A percentile compares a stretch with the other conserved stretches of the same genome.
These are phyloP conservation scores for Dioctria rufipes DNA, from an alignment of 2,888 invertebrate species.

Conservation along the genomic window DNA sequence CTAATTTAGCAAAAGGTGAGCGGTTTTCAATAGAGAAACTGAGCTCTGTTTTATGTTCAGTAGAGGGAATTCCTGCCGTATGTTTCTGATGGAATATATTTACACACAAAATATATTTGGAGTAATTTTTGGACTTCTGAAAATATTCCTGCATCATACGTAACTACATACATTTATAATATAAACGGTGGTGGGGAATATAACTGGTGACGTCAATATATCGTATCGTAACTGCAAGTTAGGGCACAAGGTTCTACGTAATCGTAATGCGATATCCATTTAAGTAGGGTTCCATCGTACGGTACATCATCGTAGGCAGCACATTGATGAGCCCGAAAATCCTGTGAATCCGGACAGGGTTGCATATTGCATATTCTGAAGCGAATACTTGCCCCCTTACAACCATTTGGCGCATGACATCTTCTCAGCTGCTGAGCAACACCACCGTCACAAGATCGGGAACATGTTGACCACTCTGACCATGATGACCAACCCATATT, in stretches of 20 bases:
- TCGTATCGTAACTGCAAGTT: slow-evolving; percentile 78
- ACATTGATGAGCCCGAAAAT: slow-evolving; percentile 92
- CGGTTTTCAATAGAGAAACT: slow-evolving; percentile 25
- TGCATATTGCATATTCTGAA: slow-evolving; percentile 96
- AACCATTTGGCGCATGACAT: slow-evolving; percentile 83
- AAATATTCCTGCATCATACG: background rate
- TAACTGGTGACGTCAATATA: too few species aligned
- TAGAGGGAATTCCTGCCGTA: background rate
- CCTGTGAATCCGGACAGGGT: slow-evolving; percentile 86
- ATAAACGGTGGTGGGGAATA: too few species aligned
- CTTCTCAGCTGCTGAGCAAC: slow-evolving; percentile 89
- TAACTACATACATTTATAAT: too few species aligned
- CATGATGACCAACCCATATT: slow-evolving; percentile 85
- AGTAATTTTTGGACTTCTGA: background rate
- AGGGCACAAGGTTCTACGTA: slow-evolving; percentile 88
- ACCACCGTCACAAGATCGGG: slow-evolving; percentile 93
- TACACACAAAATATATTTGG: background rate
- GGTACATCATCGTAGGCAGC: slow-evolving; percentile 86
- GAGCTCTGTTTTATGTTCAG: background rate
- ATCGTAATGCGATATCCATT: slow-evolving; percentile 90
- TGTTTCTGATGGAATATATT: slow-evolving; percentile 4
- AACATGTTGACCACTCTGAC: slow-evolving; percentile 94
- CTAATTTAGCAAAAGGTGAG: slow-evolving; percentile 8
- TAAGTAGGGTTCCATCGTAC: slow-evolving; percentile 84
- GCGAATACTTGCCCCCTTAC: slow-evolving; percentile 85